phyloP scores from a whole-genome alignment of 1,140 invertebrate species.

The Drosophila ananassae region DNA sequence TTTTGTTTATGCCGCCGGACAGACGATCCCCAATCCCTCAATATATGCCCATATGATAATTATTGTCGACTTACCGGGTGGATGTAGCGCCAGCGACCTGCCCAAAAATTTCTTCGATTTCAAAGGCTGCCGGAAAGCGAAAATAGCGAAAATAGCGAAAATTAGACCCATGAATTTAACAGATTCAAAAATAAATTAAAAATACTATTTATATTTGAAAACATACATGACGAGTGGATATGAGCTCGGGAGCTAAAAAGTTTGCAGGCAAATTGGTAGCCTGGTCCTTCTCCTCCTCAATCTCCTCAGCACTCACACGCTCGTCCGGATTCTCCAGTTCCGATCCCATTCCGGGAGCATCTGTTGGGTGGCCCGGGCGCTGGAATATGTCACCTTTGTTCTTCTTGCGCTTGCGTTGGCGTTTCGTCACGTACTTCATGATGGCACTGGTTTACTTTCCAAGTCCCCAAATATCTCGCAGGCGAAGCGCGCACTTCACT shows the following conservation, averaged over 20 bases:
- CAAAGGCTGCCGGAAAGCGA: background rate
- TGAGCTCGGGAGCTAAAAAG: background rate
- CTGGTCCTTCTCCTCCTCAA: background rate
- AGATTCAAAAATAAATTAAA: background rate
- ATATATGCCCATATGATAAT: background rate
- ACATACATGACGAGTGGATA: background rate
- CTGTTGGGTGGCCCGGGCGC: background rate
- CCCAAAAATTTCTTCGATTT: background rate
- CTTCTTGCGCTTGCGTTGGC: background rate
- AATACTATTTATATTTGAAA: background rate
- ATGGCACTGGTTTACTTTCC: background rate
- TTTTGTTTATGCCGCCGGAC: conserved; percentile 5
- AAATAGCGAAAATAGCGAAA: too few species aligned
- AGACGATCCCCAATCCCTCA: background rate
- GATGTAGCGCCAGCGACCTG: background rate
- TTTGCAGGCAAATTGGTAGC: too few species aligned
- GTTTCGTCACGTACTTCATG: background rate
- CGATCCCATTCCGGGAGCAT: background rate
- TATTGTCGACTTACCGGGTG: background rate
- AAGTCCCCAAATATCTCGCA: too few species aligned
- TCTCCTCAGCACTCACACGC: background rate
- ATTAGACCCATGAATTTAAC: background rate
- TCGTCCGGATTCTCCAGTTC: background rate
- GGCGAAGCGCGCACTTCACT: too few species aligned
- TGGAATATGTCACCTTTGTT: background rate